Evolutionary conservation across 2,113 vertebrate species (phyloP), one percentile per base, ranked within the genome.

Genomic region (zebrafish (Danio rerio)): DNA sequence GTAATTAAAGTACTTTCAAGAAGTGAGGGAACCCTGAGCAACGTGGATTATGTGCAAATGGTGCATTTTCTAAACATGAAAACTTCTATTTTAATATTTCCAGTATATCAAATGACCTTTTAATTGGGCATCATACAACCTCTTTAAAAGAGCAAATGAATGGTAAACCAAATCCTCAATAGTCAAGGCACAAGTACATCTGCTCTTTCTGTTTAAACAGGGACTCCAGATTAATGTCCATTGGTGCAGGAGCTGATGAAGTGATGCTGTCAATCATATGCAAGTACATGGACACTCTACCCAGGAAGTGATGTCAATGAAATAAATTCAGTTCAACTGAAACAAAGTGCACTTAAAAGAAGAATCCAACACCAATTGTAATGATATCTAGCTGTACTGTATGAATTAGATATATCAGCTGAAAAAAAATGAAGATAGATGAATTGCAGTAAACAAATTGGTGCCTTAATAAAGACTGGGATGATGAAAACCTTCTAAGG

Each of bases 201-300:
- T 53, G 13, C 8, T 61, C 6, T 84, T 81, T 56, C 0, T 86
- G 0, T 84, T 69, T 83, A 49, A 83, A 58, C 92, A 96, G 95
- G 87, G 94, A 96, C 76, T 76, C 92, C 15, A 93, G 94, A 74
- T 7, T 97, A 53, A 0, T 93, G 6, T 96, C 95, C 0, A 94
- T 93, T 78, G 94, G 93, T 75, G 94, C 5, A 6, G 94, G 95
- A 6, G 89, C 95, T 21, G 96, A 95, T 73, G 95, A 97, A 89
- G 95, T 93, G 71, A 95, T 95, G 95, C 90, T 96, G 86, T 92
- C 92, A 83, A 94, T 96, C 87, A 96, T 97, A 89, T 95, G 93
- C 91, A 96, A 96, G 89, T 91, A 94, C 86, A 94, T 96, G 95
- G 92, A 90, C 80, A 95, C 45, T 1, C 85, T 96, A 56, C 95